A percentile compares a stretch with the other conserved stretches of the same genome.
Conservation (phyloP, 2,113 vertebrate species). For the Cebidichthys violaceus region DNA sequence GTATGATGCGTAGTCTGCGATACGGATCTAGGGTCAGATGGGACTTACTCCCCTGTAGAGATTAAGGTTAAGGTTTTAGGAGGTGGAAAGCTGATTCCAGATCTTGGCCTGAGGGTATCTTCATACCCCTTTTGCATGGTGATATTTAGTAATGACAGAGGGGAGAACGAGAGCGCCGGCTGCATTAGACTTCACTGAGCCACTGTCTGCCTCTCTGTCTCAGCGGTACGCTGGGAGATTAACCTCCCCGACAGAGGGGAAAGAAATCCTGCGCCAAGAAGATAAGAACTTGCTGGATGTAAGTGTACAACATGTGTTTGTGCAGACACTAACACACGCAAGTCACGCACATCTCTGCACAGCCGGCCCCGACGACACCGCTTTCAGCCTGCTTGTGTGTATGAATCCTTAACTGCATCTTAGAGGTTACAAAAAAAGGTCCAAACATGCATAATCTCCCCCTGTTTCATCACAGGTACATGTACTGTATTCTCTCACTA, state of each 20-base stretch:
- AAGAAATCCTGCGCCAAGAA: constrained; percentile 78
- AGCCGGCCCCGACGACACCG: not conserved
- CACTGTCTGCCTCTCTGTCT: constrained; percentile 63
- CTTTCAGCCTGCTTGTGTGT: constrained; percentile 9
- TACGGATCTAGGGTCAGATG: constrained; percentile 65
- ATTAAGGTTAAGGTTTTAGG: constrained; percentile 70
- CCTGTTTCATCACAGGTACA: constrained; percentile 1
- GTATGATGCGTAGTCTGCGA: constrained; percentile 14
- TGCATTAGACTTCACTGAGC: constrained; percentile 77
- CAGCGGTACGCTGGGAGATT: constrained; percentile 73
- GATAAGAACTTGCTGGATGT: constrained; percentile 77
- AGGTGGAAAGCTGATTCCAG: constrained; percentile 60
- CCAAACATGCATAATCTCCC: constrained; percentile 7
- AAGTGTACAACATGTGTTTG: not conserved
- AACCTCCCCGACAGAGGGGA: constrained; percentile 66
- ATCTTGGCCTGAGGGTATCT: constrained; percentile 48
- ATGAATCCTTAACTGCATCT: constrained; percentile 46
- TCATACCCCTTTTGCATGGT: constrained; percentile 26
- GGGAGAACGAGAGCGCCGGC: constrained; percentile 39
- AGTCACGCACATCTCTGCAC: constrained; percentile 19
- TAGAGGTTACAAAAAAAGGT: not conserved
- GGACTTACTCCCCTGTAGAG: constrained; percentile 55
- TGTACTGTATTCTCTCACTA: not conserved
- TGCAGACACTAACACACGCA: constrained; percentile 9
- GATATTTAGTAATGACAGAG: constrained; percentile 60